Base-by-base conservation (phyloP, 2,888 invertebrate genomes). In the Synanthedon formicaeformis region DNA sequence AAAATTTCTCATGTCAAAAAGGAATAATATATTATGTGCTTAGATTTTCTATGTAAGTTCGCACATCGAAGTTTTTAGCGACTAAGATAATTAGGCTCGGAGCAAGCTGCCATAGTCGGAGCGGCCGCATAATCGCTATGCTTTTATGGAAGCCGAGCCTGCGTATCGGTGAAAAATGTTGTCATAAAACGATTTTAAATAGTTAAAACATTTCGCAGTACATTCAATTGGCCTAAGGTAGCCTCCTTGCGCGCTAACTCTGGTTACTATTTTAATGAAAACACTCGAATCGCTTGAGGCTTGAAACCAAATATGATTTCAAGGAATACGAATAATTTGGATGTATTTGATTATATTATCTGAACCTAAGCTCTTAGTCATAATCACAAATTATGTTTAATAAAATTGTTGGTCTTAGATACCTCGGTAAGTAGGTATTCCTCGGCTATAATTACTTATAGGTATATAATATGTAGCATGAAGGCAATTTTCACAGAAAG, bases 141-240 rank as follows among this genome's bases (percentile, higher is more conserved):
- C 85, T 73, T 82, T 73, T 84, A 86, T 74, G 85, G 86, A 63
- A 77, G 69, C 68, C 62, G 58, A 67, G 67, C 63, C 66, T 66
- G 69, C 67, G 73, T 77, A 78, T 81, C 76, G 69, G 75, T 78
- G 79, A 80, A 84, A 86, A 83, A 84, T 85, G 83, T 78, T 78
- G 84, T 81, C 75, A 80, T 75, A 77, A 73, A 78, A 67, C 75
- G 73, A 75, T 81, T 81, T 76, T 69, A 81, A 80, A 75, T 75
- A 71, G 71, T 67, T 70, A 67, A 63, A 67, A 65, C 69, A 72
- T 81, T 79, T 78, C 64, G 64, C 65, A 68, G 68, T 62, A 60
- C 61, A 58, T 66, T 64, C 59, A 60, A 63, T 59, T 63, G 57
- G 55, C 57, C 60, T 57, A 57, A 60, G 64, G 60, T 59, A 58